These are phyloP conservation scores for Anguilla obscura DNA, from an alignment of 2,797 vertebrate genomes.

Conservation along the genomic window DNA sequence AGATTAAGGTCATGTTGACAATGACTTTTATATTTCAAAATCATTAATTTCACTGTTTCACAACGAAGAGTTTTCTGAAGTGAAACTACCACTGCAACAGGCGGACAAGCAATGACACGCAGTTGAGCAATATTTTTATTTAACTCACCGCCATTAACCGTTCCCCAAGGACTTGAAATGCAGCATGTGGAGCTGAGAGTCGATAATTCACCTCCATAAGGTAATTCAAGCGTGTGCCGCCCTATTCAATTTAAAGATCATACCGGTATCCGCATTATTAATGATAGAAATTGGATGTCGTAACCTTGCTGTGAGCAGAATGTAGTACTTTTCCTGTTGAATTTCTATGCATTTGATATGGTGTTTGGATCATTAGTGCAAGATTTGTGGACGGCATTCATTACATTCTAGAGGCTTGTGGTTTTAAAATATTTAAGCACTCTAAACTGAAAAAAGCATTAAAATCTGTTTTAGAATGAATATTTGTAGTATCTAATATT, in stretches of 20 bases:
- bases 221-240: background rate
- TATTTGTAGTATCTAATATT: background rate
- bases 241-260: background rate
- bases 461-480: background rate
- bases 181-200: background rate
- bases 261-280: background rate
- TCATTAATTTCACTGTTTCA: conserved; percentile 65
- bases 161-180: background rate
- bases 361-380: background rate
- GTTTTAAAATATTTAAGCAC: background rate
- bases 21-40: conserved; percentile 35
- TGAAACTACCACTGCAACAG: conserved; percentile 76
- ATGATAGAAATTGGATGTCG: background rate
- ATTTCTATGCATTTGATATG: background rate
- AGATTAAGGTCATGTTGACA: background rate
- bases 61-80: conserved; percentile 74
- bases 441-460: background rate
- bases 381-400: background rate
- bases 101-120: conserved; percentile 70
- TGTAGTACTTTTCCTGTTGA: background rate
- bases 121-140: conserved; percentile 62
- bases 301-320: background rate
- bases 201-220: background rate
- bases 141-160: background rate
- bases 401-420: background rate